These are phyloP conservation scores for Anoplius nigerrimus DNA, from an alignment of 2,888 invertebrate species.

Conservation along the genomic window DNA sequence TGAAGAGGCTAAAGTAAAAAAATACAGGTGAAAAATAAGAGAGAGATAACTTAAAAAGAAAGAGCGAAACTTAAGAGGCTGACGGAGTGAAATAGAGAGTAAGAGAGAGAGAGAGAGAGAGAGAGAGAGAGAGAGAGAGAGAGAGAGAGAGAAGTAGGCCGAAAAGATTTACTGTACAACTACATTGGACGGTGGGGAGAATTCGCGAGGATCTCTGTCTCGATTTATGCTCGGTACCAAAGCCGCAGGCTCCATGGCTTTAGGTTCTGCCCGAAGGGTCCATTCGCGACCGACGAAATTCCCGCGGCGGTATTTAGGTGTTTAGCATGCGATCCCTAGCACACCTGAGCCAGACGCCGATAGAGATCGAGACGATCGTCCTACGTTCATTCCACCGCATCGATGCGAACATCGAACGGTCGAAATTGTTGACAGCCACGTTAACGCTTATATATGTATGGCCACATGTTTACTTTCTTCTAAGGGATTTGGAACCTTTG, in stretches of 20 bases:
- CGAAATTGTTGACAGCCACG: too few species aligned
- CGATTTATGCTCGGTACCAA: constrained; percentile 46
- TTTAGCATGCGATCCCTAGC: constrained; percentile 55
- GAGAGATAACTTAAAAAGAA: too few species aligned
- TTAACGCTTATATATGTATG: too few species aligned
- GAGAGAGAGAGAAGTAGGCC: constrained; percentile 7
- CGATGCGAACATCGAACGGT: too few species aligned
- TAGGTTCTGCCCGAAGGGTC: constrained; percentile 18
- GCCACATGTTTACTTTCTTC: too few species aligned
- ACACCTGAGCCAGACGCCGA: not conserved
- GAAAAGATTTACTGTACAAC: constrained; percentile 42
- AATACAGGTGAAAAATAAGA: too few species aligned
- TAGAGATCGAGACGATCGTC: too few species aligned
- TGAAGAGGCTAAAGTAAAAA: too few species aligned
- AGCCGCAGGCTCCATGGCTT: constrained; percentile 33
- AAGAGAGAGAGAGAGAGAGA: not conserved
- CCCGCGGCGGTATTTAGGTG: constrained; percentile 61
- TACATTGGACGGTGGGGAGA: constrained; percentile 30
- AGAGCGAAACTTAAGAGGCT: too few species aligned
- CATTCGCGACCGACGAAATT: constrained; percentile 41
- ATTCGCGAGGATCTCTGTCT: constrained; percentile 35
- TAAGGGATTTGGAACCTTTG: too few species aligned
- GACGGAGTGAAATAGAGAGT: not conserved
- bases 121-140: constrained; percentile 7
- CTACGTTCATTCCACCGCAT: too few species aligned